phyloP scores from a whole-genome alignment of 2,888 invertebrate genomes.

The Syritta pipiens region DNA sequence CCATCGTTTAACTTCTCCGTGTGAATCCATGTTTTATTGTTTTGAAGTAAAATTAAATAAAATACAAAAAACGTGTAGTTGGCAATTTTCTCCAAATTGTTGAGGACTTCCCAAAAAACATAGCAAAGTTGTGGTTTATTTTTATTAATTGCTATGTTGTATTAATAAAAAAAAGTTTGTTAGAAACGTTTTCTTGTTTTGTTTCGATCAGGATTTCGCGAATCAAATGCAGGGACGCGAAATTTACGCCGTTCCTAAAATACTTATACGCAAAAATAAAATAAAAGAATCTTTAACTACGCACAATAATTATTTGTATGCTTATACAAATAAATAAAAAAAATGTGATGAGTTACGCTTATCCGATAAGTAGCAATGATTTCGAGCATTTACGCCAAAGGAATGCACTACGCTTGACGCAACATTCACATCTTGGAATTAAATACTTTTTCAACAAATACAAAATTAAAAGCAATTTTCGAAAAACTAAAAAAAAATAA shows the following conservation, averaged over 20 bases:
- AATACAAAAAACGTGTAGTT: conserved; percentile 52
- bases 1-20: conserved; percentile 48
- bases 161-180: conserved; percentile 23
- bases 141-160: conserved; percentile 44
- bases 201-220: conserved; percentile 19
- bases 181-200: conserved; percentile 34
- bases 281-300: conserved; percentile 25
- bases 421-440: conserved; percentile 57
- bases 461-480: not conserved
- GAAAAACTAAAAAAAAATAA: too few species aligned
- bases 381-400: conserved; percentile 46
- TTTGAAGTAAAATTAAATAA: conserved; percentile 43
- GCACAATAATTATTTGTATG: conserved; percentile 61
- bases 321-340: conserved; percentile 57
- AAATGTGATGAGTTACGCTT: conserved; percentile 37
- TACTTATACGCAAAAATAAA: conserved; percentile 32
- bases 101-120: conserved; percentile 63
- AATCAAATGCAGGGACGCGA: conserved; percentile 18
- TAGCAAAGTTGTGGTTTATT: conserved; percentile 29
- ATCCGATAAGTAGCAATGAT: conserved; percentile 23
- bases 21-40: conserved; percentile 55
- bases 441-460: not conserved
- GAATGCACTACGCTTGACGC: conserved; percentile 56
- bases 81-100: conserved; percentile 46
- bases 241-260: conserved; percentile 40